Percentiles rank a stretch among this genome's conserved stretches.
phyloP scores from a whole-genome alignment of 2,797 vertebrate species.

The Premnoplex brunnescens region DNA sequence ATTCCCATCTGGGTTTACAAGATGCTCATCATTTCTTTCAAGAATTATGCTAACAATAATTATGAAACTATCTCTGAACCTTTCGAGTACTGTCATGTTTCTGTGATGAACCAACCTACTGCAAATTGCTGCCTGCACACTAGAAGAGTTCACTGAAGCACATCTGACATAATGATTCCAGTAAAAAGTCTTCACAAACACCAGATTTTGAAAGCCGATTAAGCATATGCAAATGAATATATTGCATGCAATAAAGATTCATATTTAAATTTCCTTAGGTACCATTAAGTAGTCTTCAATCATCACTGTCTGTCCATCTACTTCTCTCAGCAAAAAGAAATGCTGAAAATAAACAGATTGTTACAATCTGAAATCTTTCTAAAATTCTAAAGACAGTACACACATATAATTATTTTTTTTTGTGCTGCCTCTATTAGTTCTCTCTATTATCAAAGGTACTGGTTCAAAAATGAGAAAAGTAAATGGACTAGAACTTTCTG shows the following conservation, averaged over 20 bases:
- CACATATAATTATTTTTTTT: background rate
- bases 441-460: background rate
- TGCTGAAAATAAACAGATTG: background rate
- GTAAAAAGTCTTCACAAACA: constrained; percentile 64
- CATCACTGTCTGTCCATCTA: background rate
- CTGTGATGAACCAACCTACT: constrained; percentile 59
- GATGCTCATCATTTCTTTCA: constrained; percentile 84
- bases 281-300: background rate
- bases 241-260: constrained; percentile 29
- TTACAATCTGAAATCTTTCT: background rate
- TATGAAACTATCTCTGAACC: constrained; percentile 69
- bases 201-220: constrained; percentile 64
- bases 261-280: constrained; percentile 57
- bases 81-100: constrained; percentile 60
- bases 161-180: constrained; percentile 68
- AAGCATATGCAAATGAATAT: constrained; percentile 66
- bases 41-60: constrained; percentile 79
- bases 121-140: constrained; percentile 72
- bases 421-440: background rate
- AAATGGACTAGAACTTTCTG: background rate
- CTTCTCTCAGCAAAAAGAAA: background rate
- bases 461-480: background rate
- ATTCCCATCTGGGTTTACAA: constrained; percentile 86
- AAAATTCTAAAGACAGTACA: background rate
- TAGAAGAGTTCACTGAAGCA: constrained; percentile 69